A percentile compares a stretch with the other conserved stretches of the same genome.
These are phyloP conservation scores for Hippasteria phrygiana DNA, from an alignment of 53 echinoderm and acorn worm genomes.

Conservation along the genomic window DNA sequence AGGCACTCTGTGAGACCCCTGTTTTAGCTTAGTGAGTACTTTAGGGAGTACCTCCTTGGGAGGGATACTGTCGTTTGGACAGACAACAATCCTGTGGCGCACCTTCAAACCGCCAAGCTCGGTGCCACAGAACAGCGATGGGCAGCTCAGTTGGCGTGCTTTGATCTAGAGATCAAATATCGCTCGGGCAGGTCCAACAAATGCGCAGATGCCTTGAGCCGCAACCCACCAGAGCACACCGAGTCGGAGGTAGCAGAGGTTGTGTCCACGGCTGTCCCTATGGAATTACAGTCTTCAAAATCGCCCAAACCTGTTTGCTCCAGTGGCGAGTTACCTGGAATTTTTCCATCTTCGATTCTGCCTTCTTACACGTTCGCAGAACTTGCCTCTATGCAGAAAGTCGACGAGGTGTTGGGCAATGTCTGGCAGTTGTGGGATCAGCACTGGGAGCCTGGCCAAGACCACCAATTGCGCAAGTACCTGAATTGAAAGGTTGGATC, in stretches of 20 bases:
- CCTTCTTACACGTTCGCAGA: conserved; percentile 69
- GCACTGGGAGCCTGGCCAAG: conserved; percentile 66
- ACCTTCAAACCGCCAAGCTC: conserved; percentile 19
- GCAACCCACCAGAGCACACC: no score
- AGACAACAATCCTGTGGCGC: conserved; percentile 34
- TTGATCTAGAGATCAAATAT: conserved; percentile 50
- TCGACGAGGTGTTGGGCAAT: conserved; percentile 23
- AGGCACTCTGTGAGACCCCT: conserved; percentile 16
- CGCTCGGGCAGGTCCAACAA: conserved; percentile 55
- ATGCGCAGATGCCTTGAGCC: conserved; percentile 64
- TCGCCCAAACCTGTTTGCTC: no score
- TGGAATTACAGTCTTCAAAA: no score
- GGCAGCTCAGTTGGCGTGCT: conserved; percentile 51
- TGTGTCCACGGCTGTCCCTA: no score
- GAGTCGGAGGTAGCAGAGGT: no score
- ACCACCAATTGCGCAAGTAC: not conserved
- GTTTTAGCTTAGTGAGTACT: conserved; percentile 39
- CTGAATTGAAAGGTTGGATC: no score
- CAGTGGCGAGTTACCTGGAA: no score
- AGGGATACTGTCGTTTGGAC: conserved; percentile 56
- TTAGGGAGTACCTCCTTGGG: conserved; percentile 27
- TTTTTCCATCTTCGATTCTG: conserved; percentile 64
- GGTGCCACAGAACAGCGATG: no score
- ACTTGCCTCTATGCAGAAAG: conserved; percentile 57
- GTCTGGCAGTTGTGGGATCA: conserved; percentile 47